phyloP scores from a whole-genome alignment of 2,113 vertebrate genomes.

The Colistium nudipinnis region DNA sequence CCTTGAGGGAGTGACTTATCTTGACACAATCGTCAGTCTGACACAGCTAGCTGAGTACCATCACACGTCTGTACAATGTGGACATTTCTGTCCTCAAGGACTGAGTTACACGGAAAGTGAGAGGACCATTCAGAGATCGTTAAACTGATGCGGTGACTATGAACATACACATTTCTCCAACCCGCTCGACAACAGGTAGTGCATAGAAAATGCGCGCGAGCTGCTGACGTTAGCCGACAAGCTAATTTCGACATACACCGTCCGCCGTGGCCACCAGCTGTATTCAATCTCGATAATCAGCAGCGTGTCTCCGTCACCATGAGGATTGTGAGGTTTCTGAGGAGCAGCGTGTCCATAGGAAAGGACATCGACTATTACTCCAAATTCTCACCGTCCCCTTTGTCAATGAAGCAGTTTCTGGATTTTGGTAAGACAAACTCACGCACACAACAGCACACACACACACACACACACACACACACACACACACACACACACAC shows the following conservation, averaged over 20 bases:
- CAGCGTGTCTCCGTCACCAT: slow-evolving; percentile 52
- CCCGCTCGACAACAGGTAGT: background rate
- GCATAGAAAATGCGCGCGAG: background rate
- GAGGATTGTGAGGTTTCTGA: slow-evolving; percentile 79
- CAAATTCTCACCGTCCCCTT: slow-evolving; percentile 84
- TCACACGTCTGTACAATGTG: background rate
- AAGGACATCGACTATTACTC: slow-evolving; percentile 84
- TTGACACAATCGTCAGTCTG: slow-evolving; percentile 40
- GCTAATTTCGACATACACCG: slow-evolving; percentile 36
- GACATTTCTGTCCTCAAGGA: background rate
- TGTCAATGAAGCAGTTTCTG: slow-evolving; percentile 87
- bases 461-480: background rate
- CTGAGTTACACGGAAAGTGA: background rate
- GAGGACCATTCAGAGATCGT: background rate
- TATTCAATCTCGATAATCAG: background rate
- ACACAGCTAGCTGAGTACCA: background rate
- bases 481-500: background rate
- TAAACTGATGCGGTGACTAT: accelerated
- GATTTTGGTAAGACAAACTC: slow-evolving; percentile 81
- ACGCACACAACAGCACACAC: background rate
- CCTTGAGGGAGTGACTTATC: slow-evolving; percentile 16
- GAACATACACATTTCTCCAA: background rate
- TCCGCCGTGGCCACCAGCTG: background rate
- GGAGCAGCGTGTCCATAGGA: slow-evolving; percentile 73
- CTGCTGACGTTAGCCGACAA: slow-evolving; percentile 17